Evolutionary conservation across 2,797 vertebrate genomes (phyloP).

Genomic region (Melanotaenia pygmaea): DNA sequence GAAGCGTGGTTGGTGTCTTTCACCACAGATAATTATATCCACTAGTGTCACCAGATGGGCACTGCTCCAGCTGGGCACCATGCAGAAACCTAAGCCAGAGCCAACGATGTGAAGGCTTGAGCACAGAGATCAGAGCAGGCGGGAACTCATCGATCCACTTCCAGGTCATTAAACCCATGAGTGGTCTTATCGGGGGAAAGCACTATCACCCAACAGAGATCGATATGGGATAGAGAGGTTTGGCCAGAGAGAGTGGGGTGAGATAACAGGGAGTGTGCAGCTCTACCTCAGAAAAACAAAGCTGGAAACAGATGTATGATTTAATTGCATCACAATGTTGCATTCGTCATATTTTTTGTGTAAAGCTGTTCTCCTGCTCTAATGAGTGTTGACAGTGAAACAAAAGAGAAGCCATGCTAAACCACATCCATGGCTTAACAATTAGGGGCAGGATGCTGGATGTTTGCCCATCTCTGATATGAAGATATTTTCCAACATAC

Average conservation of each 20-base stretch:
- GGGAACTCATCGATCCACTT: conserved; percentile 73
- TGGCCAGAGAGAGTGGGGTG: conserved; percentile 40
- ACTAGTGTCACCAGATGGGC: conserved; percentile 36
- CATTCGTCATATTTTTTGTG: conserved; percentile 28
- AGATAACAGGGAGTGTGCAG: conserved; percentile 36
- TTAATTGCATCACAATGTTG: conserved; percentile 22
- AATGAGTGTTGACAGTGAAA: conserved; percentile 1
- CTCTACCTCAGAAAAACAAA: conserved; percentile 28
- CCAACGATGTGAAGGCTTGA: conserved; percentile 30
- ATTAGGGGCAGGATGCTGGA: not conserved
- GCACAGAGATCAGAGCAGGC: conserved; percentile 57
- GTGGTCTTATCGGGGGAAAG: conserved; percentile 66
- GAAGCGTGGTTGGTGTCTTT: conserved; percentile 10
- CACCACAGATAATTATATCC: conserved; percentile 45
- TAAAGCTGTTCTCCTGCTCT: conserved; percentile 20
- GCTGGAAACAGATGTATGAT: conserved; percentile 33
- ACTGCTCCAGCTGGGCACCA: conserved; percentile 41
- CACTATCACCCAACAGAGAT: conserved; percentile 71
- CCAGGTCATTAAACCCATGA: conserved; percentile 79
- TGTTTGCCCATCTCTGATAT: not conserved
- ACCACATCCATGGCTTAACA: not conserved
- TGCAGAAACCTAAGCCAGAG: conserved; percentile 33
- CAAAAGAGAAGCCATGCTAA: not conserved
- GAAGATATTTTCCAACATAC: too few species aligned
- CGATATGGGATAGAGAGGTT: conserved; percentile 75